Base-by-base conservation (phyloP, 2,888 invertebrate species). In the Flexamia atlantica region DNA sequence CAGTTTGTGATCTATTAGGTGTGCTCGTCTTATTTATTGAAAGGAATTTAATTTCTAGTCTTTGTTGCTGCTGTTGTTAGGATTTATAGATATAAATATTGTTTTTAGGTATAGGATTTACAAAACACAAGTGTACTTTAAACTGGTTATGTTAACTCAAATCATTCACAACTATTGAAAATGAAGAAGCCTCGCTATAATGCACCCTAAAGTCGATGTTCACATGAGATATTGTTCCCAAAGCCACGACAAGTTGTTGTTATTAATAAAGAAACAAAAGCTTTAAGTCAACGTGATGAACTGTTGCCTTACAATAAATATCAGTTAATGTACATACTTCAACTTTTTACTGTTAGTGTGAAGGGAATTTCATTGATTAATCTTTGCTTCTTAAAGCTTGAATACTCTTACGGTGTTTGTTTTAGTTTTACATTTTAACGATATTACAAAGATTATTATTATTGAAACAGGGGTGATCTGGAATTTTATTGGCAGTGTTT, bases 271-370 rank as follows among this genome's bases (percentile, higher is more conserved):
- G 76, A 28, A 79, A 79, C 57, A 30, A 20, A 53, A 79, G 79
- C 79, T 79, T 79, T 79, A 79, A 79, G 79, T 79, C 79, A 53
- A 53, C 20, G 79, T 79, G 79, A 79, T 79, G 50, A 32, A 32
- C 32, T 53, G 79, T 57, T 79, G 79, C 79, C 79, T 79, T 79
- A 79, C n/a, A 79, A 30, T 7, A 76, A 76, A 46, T 46, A 46
- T 23, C 46, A 14, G 28, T 46, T 40, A 32, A 28, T 70, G 40
- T 70, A 70, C 4, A 70, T 40, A 70, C 4, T 68, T 30, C n/a
- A 60, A 53, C 53, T 53, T 30, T 30, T 60, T 25, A 60, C 28
- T 60, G 25, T 14, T 23, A 20, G 23, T 12, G 36, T 36, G 36
- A 7, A 7, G 12, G 4, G 32, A 68, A 32, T 23, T 14, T 68